phyloP scores from a whole-genome alignment of 2,797 vertebrate genomes.

The Semaprochilodus insignis region DNA sequence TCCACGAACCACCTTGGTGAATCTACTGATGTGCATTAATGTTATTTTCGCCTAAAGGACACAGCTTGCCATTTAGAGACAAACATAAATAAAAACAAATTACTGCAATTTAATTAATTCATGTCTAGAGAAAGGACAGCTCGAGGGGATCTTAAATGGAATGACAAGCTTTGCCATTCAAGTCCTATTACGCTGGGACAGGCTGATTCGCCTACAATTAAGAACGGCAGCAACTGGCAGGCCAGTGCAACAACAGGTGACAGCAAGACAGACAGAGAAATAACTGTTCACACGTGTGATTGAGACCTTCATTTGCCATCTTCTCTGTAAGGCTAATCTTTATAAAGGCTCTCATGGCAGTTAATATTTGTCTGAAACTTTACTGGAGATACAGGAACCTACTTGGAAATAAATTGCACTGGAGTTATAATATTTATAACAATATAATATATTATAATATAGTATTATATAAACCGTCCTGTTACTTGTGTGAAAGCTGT shows the following conservation, averaged over 20 bases:
- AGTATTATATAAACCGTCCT: no score
- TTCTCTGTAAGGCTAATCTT: neutral
- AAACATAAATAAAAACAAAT: no score
- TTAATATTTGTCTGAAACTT: no score
- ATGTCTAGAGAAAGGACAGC: neutral
- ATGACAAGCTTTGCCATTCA: neutral
- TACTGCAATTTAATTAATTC: neutral
- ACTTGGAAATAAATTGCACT: no score
- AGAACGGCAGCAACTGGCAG: neutral
- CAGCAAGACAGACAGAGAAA: neutral
- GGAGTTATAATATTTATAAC: no score
- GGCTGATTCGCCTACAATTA: neutral
- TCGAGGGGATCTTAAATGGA: neutral
- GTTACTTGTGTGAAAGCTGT: no score
- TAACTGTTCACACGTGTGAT: neutral
- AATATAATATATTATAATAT: no score
- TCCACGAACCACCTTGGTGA: neutral
- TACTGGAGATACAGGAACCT: no score
- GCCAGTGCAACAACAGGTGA: neutral
- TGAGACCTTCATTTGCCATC: neutral
- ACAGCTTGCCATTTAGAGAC: neutral
- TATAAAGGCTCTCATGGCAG: neutral
- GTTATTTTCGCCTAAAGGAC: neutral
- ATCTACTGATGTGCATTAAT: neutral
- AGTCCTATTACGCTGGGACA: neutral